Percentiles rank a stretch among this genome's conserved stretches.
These are phyloP conservation scores for Cenopis cana DNA, from an alignment of 2,888 invertebrate genomes.

Conservation along the genomic window DNA sequence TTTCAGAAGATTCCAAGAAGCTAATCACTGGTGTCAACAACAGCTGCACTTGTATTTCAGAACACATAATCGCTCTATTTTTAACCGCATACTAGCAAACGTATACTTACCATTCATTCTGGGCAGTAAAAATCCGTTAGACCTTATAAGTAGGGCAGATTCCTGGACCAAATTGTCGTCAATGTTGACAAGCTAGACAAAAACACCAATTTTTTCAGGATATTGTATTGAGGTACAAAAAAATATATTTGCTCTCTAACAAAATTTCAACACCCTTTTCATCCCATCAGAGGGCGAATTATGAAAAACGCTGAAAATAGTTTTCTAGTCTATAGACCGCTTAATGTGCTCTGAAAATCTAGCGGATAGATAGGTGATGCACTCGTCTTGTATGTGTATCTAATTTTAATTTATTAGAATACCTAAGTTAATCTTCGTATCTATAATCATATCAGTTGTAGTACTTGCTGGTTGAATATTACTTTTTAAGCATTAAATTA, in stretches of 20 bases:
- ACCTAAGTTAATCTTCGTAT: slow-evolving; percentile 8
- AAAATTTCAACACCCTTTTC: too few species aligned
- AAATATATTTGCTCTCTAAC: too few species aligned
- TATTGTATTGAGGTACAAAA: too few species aligned
- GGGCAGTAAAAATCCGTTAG: too few species aligned
- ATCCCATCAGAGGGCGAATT: too few species aligned
- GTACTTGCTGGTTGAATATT: neutral
- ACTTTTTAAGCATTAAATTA: slow-evolving; percentile 29
- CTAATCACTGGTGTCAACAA: neutral
- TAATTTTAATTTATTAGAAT: neutral
- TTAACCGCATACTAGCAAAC: neutral
- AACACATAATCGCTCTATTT: neutral
- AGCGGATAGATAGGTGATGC: neutral
- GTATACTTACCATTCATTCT: neutral
- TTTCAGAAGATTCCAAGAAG: neutral
- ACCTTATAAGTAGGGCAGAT: too few species aligned
- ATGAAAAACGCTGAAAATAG: too few species aligned
- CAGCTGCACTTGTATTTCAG: neutral
- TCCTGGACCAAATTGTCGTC: too few species aligned
- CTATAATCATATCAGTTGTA: neutral
- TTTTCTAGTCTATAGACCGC: too few species aligned
- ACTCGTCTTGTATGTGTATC: neutral
- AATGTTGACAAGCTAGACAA: too few species aligned
- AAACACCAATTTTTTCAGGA: too few species aligned
- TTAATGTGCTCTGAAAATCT: too few species aligned